Base-by-base conservation (phyloP, 2,888 invertebrate genomes). In the Diplazon laetatorius region DNA sequence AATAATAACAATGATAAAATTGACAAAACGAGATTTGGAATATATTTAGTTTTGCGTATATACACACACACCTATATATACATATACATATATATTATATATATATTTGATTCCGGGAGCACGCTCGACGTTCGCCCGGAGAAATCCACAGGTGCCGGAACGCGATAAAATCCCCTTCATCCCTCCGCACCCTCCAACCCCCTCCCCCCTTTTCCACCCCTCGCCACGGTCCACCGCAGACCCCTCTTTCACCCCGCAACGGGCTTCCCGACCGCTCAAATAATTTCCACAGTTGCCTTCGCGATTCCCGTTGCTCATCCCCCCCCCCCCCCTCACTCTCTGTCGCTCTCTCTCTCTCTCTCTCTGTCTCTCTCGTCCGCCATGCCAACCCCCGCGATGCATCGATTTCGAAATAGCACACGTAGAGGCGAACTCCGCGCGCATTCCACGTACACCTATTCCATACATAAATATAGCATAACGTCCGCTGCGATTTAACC, bases 401-500 rank as follows among this genome's bases (percentile, higher is more conserved):
- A 63, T 72, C 62, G 62, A 71, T 55, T 52, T 18, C 12, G 18
- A 35, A 57, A 16, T 50, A 10, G 37, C 37, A 14, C 42, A 48
- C 59, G 48, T 20, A 16, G n/a, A n/a, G n/a, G 37, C 46, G 37
- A 48, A 25, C 16, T 16, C 30, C 52, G 55, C 55, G 42, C 42
- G n/a, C n/a, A 39, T 25, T n/a, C 30, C 2, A 16, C 14, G 30
- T 30, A 22, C 14, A n/a, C 25, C 10, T 6, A 20, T 50, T 50
- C 50, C n/a, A 37, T 48, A 60, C 37, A 50, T 46, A 39, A 48
- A 44, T 42, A 60, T 50, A 48, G 16, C 25, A 48, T 16, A 46
- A 52, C 59, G 12, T 37, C 25, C 30, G 60, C 42, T 18, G 18
- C 65, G 87, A 87, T 87, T 88, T 87, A 84, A 82, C 76, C 82